phyloP scores from a whole-genome alignment of 1,140 invertebrate genomes.

The Neotoxoptera formosana region DNA sequence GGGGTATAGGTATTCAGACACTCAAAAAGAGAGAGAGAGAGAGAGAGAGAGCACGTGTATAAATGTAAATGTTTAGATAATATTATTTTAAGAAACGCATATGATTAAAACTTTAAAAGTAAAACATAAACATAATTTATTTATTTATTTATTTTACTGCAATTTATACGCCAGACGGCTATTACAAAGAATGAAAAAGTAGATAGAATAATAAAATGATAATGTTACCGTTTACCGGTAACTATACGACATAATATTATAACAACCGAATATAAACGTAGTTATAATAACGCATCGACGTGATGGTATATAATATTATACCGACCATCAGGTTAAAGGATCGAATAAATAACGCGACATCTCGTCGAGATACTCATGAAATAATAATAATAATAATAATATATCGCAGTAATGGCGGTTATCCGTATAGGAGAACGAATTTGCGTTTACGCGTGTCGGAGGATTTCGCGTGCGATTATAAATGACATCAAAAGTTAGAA shows the following conservation, averaged over 20 bases:
- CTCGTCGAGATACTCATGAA: not conserved
- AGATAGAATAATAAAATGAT: too few relatives aligned
- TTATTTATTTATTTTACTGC: too few relatives aligned
- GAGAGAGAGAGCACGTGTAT: not conserved
- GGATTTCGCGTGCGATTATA: not conserved
- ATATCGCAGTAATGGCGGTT: not conserved
- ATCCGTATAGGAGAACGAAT: not conserved
- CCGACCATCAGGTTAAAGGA: too few relatives aligned
- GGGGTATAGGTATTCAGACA: too few relatives aligned
- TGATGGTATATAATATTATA: not conserved
- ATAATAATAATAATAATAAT: slow-evolving; percentile 14
- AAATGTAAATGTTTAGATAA: not conserved
- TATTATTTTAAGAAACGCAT: too few relatives aligned
- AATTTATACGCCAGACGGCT: too few relatives aligned
- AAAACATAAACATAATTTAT: too few relatives aligned
- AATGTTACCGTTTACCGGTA: not conserved
- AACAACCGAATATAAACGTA: not conserved
- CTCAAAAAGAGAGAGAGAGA: not conserved
- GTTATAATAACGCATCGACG: not conserved
- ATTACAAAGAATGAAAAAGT: too few relatives aligned
- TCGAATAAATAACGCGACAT: not conserved
- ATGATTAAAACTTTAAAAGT: too few relatives aligned
- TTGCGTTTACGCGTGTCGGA: not conserved
- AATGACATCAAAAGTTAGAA: not conserved
- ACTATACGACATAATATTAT: not conserved